Evolutionary conservation across 2,888 invertebrate species (phyloP), one percentile per base, ranked within the genome.

Genomic region (Salticus scenicus): DNA sequence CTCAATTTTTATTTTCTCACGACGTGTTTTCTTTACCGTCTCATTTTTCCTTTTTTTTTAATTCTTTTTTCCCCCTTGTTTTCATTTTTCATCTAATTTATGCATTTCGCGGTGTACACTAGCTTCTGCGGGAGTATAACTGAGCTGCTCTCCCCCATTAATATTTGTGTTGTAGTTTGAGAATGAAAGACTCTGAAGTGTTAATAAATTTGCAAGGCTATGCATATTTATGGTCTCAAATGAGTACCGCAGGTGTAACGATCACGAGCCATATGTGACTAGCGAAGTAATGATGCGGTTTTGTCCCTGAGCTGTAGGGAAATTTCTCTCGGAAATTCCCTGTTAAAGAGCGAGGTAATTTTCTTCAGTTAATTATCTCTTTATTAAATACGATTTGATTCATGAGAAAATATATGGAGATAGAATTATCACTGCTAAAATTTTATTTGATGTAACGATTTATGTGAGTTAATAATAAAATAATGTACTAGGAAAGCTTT

Each of bases 101-200:
- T 47, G 17, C 47, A 2, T n/a, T 17, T 47, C n/a, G 2, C 17
- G n/a, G n/a, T 47, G 12, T 14, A 14, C n/a, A n/a, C 17, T 2
- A 12, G n/a, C 2, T n/a, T n/a, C 47, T 14, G 2, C 10, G n/a
- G 47, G n/a, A 47, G 17, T n/a, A 47, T 47, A 47, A 47, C 47
- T 17, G 10, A 5, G 2, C 7, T 10, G 12, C 17, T 47, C 47
- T n/a, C 2, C 47, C 7, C 47, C n/a, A 47, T 47, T 47, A 47
- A 47, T 47, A 47, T 47, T 47, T 47, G 47, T 47, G 47, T 47
- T 47, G 47, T 47, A 10, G 17, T 47, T 47, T 47, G 47, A 47
- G n/a, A 47, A 14, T 17, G 7, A 14, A 12, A 17, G 12, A 47
- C 47, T 47, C 47, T n/a, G n/a, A 47, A 17, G 47, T 47, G 47